Evolutionary conservation across 2,888 invertebrate species (phyloP).

Genomic region (Imbricaverruca yamaguchii): DNA sequence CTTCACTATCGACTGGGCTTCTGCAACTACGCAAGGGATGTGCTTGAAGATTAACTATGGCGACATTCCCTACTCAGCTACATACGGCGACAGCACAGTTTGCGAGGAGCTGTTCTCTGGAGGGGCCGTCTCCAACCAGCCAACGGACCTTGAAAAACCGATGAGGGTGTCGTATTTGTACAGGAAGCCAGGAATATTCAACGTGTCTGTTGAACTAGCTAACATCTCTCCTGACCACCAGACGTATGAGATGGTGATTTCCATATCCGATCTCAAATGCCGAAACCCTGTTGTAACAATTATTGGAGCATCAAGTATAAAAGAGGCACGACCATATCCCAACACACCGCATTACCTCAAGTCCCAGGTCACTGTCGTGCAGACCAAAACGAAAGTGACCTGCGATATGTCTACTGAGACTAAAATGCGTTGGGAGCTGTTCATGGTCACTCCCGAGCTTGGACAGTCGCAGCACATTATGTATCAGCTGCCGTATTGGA

Average conservation of each 20-base stretch:
- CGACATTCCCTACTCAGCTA: background rate
- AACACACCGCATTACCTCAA: background rate
- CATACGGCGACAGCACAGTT: background rate
- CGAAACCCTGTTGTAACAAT: background rate
- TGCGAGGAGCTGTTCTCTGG: background rate
- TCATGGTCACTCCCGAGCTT: background rate
- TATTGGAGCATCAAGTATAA: background rate
- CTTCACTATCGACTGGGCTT: background rate
- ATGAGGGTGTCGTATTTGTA: background rate
- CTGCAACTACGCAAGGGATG: background rate
- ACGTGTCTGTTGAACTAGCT: background rate
- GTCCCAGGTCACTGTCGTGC: background rate
- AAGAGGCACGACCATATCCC: background rate
- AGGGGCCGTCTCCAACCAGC: background rate
- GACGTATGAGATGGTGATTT: background rate
- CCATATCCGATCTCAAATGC: background rate
- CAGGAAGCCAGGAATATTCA: background rate
- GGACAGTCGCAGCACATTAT: background rate
- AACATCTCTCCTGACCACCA: background rate
- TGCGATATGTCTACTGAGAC: background rate
- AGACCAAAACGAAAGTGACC: background rate
- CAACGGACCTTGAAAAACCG: background rate
- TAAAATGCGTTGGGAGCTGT: background rate
- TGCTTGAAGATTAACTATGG: background rate
- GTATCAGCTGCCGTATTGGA: background rate